Evolutionary conservation across 92 coral and sea anemone genomes (phyloP).

Genomic region (Isaurus tuberculatus): DNA sequence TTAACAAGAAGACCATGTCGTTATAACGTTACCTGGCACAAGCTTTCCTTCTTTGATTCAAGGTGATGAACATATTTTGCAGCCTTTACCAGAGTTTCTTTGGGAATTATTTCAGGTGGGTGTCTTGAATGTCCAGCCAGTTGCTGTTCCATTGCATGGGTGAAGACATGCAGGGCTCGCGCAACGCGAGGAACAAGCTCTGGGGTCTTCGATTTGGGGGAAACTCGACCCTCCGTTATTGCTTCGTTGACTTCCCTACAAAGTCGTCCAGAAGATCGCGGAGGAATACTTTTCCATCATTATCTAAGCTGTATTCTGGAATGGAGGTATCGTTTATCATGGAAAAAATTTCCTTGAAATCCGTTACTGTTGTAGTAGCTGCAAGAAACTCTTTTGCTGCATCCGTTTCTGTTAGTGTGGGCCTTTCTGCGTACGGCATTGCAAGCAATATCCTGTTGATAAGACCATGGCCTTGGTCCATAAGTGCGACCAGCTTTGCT

Average conservation of each 20-base stretch:
- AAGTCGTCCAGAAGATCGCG: neutral
- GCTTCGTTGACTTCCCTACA: constrained; percentile 25
- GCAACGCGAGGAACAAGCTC: constrained; percentile 26
- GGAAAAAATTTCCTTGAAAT: neutral
- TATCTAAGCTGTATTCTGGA: too few species aligned
- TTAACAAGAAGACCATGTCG: neutral
- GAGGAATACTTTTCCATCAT: too few species aligned
- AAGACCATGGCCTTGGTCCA: constrained; percentile 46
- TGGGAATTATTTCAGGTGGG: neutral
- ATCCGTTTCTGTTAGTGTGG: constrained; percentile 46
- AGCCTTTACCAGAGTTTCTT: neutral
- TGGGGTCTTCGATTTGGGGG: too few species aligned
- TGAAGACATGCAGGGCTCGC: constrained; percentile 20
- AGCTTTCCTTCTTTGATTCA: neutral
- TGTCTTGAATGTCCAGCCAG: neutral
- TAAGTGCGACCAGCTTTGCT: too few species aligned
- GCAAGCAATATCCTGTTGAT: constrained; percentile 48
- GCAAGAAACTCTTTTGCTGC: constrained; percentile 3
- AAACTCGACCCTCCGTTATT: constrained; percentile 1
- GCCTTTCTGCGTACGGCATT: too few species aligned
- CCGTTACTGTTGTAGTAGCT: neutral
- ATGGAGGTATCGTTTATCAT: neutral
- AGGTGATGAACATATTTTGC: neutral
- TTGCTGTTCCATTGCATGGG: neutral
- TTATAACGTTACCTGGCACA: too few species aligned